Evolutionary conservation across 2,888 invertebrate species (phyloP).

Genomic region (Phaonia tiefii): DNA sequence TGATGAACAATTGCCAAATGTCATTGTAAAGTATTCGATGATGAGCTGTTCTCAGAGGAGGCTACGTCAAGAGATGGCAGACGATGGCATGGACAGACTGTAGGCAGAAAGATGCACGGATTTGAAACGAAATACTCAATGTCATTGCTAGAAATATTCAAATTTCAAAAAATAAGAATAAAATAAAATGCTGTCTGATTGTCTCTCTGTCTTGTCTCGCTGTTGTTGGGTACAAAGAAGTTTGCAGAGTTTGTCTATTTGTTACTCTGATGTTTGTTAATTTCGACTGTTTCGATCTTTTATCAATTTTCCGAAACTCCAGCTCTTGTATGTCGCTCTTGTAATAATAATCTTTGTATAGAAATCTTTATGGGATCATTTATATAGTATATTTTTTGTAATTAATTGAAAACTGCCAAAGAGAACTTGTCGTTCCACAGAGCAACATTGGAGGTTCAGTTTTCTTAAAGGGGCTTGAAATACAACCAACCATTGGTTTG

Average conservation of each 20-base stretch:
- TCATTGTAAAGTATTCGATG: slow-evolving; percentile 63
- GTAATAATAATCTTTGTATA: slow-evolving; percentile 41
- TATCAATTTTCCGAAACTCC: slow-evolving; percentile 15
- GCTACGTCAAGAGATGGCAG: background rate
- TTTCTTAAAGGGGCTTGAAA: background rate
- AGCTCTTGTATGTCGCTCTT: slow-evolving; percentile 7
- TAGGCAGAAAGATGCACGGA: no score
- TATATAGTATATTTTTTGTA: slow-evolving; percentile 42
- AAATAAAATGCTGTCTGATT: no score
- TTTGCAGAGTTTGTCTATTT: background rate
- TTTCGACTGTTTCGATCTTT: slow-evolving; percentile 38
- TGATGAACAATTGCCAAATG: slow-evolving; percentile 60
- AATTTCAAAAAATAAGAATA: slow-evolving; percentile 50
- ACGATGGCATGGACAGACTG: background rate
- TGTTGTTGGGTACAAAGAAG: background rate
- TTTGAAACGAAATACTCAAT: slow-evolving; percentile 62
- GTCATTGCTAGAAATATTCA: slow-evolving; percentile 59
- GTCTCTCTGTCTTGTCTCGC: slow-evolving; percentile 3
- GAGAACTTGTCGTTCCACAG: slow-evolving; percentile 4
- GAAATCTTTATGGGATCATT: slow-evolving; percentile 56
- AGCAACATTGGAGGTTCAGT: background rate
- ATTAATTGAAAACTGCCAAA: slow-evolving; percentile 59
- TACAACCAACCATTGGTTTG: no score
- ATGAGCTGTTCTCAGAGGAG: background rate
- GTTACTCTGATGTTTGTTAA: slow-evolving; percentile 10